Conservation (phyloP, 2,113 vertebrate genomes). For the Opisthocomus hoazin region DNA sequence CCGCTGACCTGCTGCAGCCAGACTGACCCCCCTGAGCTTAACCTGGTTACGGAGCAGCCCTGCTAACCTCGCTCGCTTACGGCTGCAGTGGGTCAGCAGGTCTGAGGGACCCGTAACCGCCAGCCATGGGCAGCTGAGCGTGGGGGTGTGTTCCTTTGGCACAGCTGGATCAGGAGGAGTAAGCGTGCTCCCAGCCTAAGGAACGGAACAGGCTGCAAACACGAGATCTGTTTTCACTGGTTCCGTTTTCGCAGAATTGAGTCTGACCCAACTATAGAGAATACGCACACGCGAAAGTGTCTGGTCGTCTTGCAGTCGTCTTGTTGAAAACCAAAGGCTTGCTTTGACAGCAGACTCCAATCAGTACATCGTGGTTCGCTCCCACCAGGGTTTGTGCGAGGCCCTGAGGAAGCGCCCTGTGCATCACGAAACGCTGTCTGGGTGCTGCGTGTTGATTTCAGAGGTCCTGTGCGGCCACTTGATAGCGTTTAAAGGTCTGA, state of each 20-base stretch:
- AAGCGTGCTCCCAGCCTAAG: not conserved
- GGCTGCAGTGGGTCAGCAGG: not conserved
- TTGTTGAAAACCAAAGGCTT: not conserved
- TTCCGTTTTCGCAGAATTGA: not conserved
- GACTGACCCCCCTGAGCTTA: not conserved
- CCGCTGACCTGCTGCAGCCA: not conserved
- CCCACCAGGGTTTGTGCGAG: not conserved
- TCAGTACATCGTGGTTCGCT: not conserved
- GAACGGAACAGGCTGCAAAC: not conserved
- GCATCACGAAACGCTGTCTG: not conserved
- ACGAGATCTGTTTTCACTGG: not conserved
- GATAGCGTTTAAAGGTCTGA: not conserved
- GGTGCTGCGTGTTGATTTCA: not conserved
- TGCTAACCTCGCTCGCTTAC: fast-evolving
- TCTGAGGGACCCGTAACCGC: not conserved
- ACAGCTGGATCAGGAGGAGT: not conserved
- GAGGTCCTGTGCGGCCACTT: not conserved
- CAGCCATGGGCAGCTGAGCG: not conserved
- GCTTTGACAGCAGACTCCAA: not conserved
- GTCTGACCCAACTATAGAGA: not conserved
- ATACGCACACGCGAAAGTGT: fast-evolving
- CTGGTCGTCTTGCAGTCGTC: not conserved
- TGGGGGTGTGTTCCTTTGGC: too few relatives aligned
- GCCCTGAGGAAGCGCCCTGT: fast-evolving
- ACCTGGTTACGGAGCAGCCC: not conserved